Base-by-base conservation (phyloP, 2,797 vertebrate species). In the Lithobates sylvaticus region DNA sequence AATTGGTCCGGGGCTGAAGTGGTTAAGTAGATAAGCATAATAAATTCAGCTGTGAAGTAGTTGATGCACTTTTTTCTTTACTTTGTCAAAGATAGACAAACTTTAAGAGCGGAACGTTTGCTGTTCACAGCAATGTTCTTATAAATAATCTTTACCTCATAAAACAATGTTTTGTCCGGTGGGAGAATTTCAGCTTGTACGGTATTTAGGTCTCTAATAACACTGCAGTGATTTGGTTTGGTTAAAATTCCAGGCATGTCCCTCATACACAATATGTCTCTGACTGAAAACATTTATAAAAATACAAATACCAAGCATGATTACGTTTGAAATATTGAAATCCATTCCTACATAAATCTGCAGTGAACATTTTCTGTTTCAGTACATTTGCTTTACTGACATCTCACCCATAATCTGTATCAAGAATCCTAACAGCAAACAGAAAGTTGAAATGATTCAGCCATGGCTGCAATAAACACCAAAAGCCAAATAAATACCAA, bases 281-380 rank as follows among this genome's bases (percentile, higher is more conserved):
- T 50, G 72, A 27, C 81, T 83, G n/a, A 32, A 83, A 83, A 83
- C 50, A 83, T 76, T 32, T 68, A 68, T 83, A 67, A 36, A 50
- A 83, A 75, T 78, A 71, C 32, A 76, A 78, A 84, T 68, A 70
- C 65, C 27, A 76, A 58, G 61, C 74, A 36, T 77, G 42, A 76
- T 84, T 83, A 76, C 74, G 6, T 39, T 42, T 72, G 68, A 73
- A 64, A 79, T 85, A 50, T 64, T 73, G 58, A 85, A 84, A 79
- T 79, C 27, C 58, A 74, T 36, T 70, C 21, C 39, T 81, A 44
- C 36, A 71, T 75, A 79, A 80, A 76, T 81, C 64, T 74, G 10
- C 44, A 23, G 36, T 69, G 44, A 75, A 70, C 68, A 81, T 74
- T 68, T 42, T n/a, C 26, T 21, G 67, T 68, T 69, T 80, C 29